phyloP scores from a whole-genome alignment of 1,140 invertebrate species.

The Ephestia elutella region DNA sequence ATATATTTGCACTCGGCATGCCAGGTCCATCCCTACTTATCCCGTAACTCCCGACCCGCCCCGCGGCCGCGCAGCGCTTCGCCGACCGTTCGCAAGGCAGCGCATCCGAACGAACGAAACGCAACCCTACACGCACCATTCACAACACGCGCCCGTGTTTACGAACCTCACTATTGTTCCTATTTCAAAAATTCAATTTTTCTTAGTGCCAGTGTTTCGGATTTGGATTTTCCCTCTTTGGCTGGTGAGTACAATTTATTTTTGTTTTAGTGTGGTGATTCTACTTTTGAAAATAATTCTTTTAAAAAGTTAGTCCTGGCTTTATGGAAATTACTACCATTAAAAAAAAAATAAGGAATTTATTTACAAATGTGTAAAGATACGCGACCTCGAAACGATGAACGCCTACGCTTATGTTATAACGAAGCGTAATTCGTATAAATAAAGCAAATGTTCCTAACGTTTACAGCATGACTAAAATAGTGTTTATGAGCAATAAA shows the following conservation, averaged over 20 bases:
- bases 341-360: neutral
- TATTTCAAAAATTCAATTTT: conserved; percentile 21
- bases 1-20: conserved; percentile 14
- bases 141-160: conserved; percentile 52
- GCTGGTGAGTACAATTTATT: conserved; percentile 30
- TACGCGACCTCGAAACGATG: neutral
- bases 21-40: conserved; percentile 10
- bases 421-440: conserved; percentile 1
- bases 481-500: conserved; percentile 4
- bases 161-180: conserved; percentile 30
- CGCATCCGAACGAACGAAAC: conserved; percentile 67
- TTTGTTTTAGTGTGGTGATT: neutral
- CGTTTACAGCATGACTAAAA: conserved; percentile 3
- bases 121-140: conserved; percentile 27
- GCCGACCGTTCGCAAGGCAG: conserved; percentile 61
- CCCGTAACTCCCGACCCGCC: conserved; percentile 32
- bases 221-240: conserved; percentile 40
- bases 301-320: no score
- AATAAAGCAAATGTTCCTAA: neutral
- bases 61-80: conserved; percentile 26
- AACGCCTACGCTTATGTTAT: neutral
- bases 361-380: neutral
- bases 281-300: neutral
- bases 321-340: no score
- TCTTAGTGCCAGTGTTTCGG: conserved; percentile 34